Evolutionary conservation across 2,113 vertebrate species (phyloP), one percentile per base, ranked within the genome.

Genomic region (Thomomys bottae): DNA sequence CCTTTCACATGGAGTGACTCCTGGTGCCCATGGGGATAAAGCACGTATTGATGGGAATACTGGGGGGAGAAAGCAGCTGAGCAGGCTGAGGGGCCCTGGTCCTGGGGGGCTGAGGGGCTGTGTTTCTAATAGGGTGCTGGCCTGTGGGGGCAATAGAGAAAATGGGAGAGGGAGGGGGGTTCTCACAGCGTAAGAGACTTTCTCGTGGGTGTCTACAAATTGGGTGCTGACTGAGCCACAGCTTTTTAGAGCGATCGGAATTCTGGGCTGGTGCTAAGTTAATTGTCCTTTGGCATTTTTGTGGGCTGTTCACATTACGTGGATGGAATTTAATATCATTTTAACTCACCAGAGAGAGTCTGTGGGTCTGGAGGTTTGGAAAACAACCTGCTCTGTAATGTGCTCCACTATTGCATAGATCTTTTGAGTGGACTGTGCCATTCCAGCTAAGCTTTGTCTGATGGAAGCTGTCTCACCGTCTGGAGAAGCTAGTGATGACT

Each of bases 401-500:
- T 8, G 59, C 61, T 94, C 49, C 49, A 15, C 63, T 94, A 79
- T 32, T 49, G 95, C 94, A 95, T 45, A 96, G 91, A 93, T 95
- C 96, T 95, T 95, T 95, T 84, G 68, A 88, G 90, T 96, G n/a
- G 90, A 84, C 63, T 36, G 1, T 4, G 0, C 93, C 83, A 26
- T 68, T 72, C 94, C 95, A 76, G 59, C 93, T 91, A 67, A 94
- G 78, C 87, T 78, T 89, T 79, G 93, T 84, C 88, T 89, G 96
- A 77, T 85, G 95, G 92, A 92, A 72, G 38, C 89, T 83, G 45
- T 89, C 75, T 90, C 94, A 42, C 94, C 90, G 94, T 97, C 96
- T 95, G 79, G 97, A 97, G 97, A 95, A 92, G 28, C 88, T 59
- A 6, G 61, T 38, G 88, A 86, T 91, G 96, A 97, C 97, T 97